phyloP scores from a whole-genome alignment of 2,888 invertebrate genomes.

The Tipula confusa region DNA sequence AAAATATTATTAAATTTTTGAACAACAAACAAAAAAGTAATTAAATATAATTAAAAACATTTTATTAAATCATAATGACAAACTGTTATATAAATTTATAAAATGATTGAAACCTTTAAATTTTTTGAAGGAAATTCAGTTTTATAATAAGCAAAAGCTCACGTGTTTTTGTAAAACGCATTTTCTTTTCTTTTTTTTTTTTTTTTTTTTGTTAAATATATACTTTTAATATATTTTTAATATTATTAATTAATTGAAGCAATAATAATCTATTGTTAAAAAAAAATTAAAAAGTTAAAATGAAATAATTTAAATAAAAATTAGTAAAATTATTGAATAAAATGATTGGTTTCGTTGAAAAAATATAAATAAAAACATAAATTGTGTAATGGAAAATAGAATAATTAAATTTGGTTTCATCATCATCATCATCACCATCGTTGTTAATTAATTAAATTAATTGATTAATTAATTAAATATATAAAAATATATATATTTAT shows the following conservation, averaged over 20 bases:
- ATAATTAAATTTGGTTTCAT: slow-evolving; percentile 3
- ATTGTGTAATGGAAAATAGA: background rate
- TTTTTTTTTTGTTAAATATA: too few relatives aligned
- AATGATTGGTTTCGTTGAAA: background rate
- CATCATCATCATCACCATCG: background rate
- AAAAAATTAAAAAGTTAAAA: background rate
- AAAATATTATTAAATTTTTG: slow-evolving; percentile 6
- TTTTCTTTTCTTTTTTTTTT: too few relatives aligned
- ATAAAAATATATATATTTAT: background rate
- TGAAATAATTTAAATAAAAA: background rate
- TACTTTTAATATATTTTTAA: background rate
- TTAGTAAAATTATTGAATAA: background rate
- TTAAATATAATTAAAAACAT: too few relatives aligned
- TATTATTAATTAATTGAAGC: background rate
- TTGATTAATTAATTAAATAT: background rate
- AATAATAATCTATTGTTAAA: background rate
- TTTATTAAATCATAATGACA: background rate
- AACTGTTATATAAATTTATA: background rate
- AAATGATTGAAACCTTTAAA: background rate
- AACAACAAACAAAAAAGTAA: background rate
- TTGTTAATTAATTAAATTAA: background rate
- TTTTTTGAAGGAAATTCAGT: background rate
- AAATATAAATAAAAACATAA: background rate
- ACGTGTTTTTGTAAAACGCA: background rate
- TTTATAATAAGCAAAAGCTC: background rate